These are phyloP conservation scores for Ailurus styani DNA, from an alignment of 2,113 vertebrate species.

Conservation along the genomic window DNA sequence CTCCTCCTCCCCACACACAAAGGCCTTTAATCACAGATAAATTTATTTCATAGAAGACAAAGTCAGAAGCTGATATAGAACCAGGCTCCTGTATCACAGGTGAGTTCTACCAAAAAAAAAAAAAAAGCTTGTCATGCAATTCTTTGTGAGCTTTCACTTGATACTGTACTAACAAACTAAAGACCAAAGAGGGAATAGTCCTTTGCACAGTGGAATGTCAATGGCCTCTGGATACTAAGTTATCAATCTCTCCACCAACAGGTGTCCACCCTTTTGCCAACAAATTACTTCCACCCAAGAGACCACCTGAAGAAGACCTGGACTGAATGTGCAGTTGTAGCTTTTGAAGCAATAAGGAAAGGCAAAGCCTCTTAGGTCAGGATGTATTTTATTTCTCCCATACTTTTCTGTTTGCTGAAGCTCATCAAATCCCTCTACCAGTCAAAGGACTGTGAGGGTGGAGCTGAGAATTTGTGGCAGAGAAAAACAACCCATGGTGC, in stretches of 20 bases:
- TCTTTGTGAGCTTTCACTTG: constrained; percentile 61
- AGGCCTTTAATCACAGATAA: constrained; percentile 28
- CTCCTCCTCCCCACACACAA: background rate
- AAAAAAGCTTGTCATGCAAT: constrained; percentile 30
- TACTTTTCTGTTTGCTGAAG: background rate
- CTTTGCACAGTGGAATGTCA: constrained; percentile 3
- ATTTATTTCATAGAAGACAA: constrained; percentile 18
- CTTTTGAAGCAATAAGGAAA: constrained; percentile 25
- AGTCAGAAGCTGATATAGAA: background rate
- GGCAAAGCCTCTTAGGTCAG: background rate
- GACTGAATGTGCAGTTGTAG: background rate
- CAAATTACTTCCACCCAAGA: constrained; percentile 24
- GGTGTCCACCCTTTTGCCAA: constrained; percentile 8
- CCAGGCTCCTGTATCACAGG: background rate
- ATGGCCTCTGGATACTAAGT: constrained; percentile 1
- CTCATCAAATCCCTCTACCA: background rate
- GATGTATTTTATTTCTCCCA: background rate
- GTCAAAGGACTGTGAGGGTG: background rate
- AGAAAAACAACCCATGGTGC: background rate
- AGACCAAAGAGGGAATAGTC: constrained; percentile 24
- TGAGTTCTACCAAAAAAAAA: background rate
- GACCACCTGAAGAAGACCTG: background rate
- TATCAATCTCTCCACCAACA: constrained; percentile 40
- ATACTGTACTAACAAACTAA: constrained; percentile 63
- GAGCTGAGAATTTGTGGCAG: too few relatives aligned